Evolutionary conservation across 1,140 invertebrate genomes (phyloP), one percentile per base, ranked within the genome.

Genomic region (Papilio xuthus): DNA sequence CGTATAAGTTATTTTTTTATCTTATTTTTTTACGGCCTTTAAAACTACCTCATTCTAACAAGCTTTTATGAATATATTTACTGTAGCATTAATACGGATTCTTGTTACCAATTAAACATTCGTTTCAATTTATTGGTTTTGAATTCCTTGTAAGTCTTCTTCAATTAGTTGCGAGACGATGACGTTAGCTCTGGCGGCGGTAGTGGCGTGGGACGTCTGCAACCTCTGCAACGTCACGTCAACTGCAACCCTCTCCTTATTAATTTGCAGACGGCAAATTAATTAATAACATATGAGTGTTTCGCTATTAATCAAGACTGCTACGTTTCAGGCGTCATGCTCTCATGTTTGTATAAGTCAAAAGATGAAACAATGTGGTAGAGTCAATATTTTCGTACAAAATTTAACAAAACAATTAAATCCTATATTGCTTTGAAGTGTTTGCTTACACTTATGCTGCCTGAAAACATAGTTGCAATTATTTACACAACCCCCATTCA

Each of bases 261-360:
- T 93, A 91, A 92, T 92, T 91, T 89, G 83, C 82, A 84, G 83
- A 85, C 85, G 56, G 50, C 56, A 90, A 90, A 93, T 92, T 92
- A 92, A 92, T 92, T 89, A 90, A 89, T 89, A 89, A 88, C 86
- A 86, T 89, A 84, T 86, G 84, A 87, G 85, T 84, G 81, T 79
- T 88, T 78, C 80, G 79, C 81, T 82, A 92, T 92, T 92, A 89
- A 90, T 91, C 88, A 91, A 82, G 83, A 70, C 80, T 82, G 83
- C 79, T 85, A 85, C 80, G 82, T 85, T 83, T 78, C 79, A 79
- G 76, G 70, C 77, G 82, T 80, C 77, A 84, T 77, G 69, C 83
- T 78, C 15, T 47, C 60, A 60, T 56, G 41, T 63, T 53, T 56
- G 15, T 37, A 13, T 13, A 47, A 47, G 70, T 60, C 32, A 75